Conservation (phyloP, 2,113 vertebrate genomes). For the Aleadryas rufinucha region DNA sequence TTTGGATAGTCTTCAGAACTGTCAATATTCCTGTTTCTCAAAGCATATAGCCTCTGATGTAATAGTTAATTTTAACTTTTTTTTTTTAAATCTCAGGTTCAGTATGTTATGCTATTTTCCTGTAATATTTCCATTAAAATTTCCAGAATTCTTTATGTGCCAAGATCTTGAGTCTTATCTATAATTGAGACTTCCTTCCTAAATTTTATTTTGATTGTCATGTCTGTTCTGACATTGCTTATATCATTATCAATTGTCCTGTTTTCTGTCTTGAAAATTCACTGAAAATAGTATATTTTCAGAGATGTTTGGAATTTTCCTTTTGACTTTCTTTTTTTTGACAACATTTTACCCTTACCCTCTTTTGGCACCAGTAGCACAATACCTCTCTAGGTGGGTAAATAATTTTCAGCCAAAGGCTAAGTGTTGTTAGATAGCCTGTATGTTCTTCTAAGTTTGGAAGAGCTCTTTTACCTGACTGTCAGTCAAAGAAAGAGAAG, state of each 20-base stretch:
- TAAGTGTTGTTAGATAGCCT: not conserved
- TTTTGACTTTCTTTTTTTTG: not conserved
- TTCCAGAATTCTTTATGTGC: not conserved
- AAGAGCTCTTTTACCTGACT: not conserved
- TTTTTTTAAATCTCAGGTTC: not conserved
- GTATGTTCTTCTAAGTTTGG: not conserved
- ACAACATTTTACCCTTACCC: not conserved
- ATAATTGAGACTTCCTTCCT: not conserved
- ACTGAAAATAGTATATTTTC: not conserved
- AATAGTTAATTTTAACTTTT: not conserved
- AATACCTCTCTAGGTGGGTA: not conserved
- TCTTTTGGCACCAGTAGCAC: not conserved
- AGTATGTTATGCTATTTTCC: not conserved
- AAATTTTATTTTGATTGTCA: not conserved
- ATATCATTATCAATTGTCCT: not conserved
- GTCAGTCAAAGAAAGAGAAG: not conserved
- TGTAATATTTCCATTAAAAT: not conserved
- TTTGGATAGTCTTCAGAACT: not conserved
- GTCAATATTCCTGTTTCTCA: not conserved
- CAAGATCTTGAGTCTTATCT: not conserved
- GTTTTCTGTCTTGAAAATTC: not conserved
- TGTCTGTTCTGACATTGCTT: not conserved
- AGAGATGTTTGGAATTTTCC: not conserved
- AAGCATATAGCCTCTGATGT: not conserved
- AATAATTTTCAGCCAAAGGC: not conserved